Evolutionary conservation across 2,888 invertebrate species (phyloP).

Genomic region (Cerastis leucographa): DNA sequence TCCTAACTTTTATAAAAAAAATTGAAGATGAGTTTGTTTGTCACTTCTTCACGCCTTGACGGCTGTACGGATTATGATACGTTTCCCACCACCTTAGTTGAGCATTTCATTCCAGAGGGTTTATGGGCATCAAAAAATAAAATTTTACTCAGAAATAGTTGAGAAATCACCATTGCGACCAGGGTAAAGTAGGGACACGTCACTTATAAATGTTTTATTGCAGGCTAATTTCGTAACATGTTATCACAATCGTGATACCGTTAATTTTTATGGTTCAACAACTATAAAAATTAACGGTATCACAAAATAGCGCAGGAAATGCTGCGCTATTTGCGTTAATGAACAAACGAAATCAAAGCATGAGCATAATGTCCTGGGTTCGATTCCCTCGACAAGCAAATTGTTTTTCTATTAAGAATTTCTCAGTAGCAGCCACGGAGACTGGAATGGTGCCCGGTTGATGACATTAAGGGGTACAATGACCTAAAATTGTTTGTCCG

Average conservation of each 20-base stretch:
- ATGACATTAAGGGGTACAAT: too few species aligned
- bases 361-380: too few species aligned
- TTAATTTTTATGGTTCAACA: background rate
- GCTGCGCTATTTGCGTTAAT: accelerated
- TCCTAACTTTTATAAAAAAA: background rate
- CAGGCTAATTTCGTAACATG: background rate
- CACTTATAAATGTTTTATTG: background rate
- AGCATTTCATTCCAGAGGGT: background rate
- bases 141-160: background rate
- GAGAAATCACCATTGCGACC: background rate
- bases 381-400: too few species aligned
- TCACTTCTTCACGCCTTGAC: background rate
- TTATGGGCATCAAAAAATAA: background rate
- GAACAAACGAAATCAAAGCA: background rate
- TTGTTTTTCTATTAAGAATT: too few species aligned
- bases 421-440: too few species aligned
- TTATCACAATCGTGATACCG: background rate
- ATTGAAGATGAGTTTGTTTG: background rate
- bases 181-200: background rate
- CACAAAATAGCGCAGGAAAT: too few species aligned
- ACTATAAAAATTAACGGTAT: too few species aligned
- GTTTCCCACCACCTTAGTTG: background rate
- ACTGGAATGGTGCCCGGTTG: too few species aligned
- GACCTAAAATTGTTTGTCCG: too few species aligned
- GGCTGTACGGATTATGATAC: background rate